Percentiles rank a stretch among this genome's conserved stretches.
phyloP scores from a whole-genome alignment of 2,113 vertebrate genomes.

The Taxidea taxus region DNA sequence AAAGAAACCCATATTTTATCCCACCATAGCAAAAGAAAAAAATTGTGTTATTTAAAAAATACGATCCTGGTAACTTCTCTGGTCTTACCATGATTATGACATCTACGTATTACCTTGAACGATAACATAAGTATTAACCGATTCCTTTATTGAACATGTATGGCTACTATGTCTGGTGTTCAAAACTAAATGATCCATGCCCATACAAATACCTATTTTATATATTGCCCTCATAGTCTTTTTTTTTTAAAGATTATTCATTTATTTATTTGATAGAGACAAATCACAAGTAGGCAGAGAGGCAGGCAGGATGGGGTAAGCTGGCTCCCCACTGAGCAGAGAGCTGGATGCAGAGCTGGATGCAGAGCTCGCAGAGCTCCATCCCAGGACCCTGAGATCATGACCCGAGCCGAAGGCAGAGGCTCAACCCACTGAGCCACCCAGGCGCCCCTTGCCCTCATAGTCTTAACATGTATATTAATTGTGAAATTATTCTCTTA shows the following conservation, averaged over 20 bases:
- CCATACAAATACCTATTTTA: neutral
- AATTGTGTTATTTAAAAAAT: neutral
- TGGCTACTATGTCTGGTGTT: neutral
- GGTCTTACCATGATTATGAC: neutral
- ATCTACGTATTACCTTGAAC: neutral
- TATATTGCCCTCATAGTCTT: neutral
- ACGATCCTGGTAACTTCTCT: neutral
- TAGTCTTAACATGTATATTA: neutral
- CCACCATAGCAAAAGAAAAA: neutral
- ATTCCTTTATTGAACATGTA: neutral
- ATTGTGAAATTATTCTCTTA: neutral
- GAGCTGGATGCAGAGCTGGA: too few species aligned
- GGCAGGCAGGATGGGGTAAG: too few species aligned
- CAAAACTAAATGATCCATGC: neutral
- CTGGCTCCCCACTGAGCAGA: too few species aligned
- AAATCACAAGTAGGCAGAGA: too few species aligned
- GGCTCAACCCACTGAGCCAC: too few species aligned
- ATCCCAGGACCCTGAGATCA: too few species aligned
- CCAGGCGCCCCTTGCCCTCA: too few species aligned
- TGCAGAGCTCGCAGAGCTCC: too few species aligned
- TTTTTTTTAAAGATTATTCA: too few species aligned
- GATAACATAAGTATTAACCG: neutral
- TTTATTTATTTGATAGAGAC: too few species aligned
- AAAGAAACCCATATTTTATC: slow-evolving; percentile 15
- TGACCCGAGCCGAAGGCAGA: too few species aligned